These are phyloP conservation scores for Esperia sulphurella DNA, from an alignment of 2,888 invertebrate species.

Conservation along the genomic window DNA sequence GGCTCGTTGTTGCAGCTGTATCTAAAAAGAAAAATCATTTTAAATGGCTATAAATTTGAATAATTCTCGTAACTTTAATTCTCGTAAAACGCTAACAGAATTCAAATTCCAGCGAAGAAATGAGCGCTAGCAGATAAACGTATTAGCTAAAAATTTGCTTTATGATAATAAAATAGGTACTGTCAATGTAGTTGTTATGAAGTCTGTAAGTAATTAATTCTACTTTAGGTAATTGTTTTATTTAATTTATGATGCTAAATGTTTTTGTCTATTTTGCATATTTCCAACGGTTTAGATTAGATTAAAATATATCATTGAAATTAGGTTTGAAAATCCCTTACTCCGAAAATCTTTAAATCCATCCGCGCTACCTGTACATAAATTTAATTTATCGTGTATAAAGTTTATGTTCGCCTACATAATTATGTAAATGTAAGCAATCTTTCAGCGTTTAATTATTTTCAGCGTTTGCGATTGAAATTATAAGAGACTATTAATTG, in stretches of 20 bases:
- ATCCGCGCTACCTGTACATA: slow-evolving; percentile 57
- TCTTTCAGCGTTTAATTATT: slow-evolving; percentile 68
- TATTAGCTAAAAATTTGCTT: slow-evolving; percentile 42
- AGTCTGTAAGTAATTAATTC: neutral
- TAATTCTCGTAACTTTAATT: slow-evolving; percentile 61
- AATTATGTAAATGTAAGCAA: slow-evolving; percentile 66
- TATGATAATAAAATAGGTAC: neutral
- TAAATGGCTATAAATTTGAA: slow-evolving; percentile 48
- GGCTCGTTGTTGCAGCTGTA: slow-evolving; percentile 23
- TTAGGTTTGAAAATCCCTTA: neutral
- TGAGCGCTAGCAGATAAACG: slow-evolving; percentile 62
- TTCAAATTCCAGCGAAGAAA: slow-evolving; percentile 65
- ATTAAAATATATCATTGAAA: neutral
- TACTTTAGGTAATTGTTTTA: no score
- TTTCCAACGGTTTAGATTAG: neutral
- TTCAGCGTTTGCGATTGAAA: slow-evolving; percentile 51
- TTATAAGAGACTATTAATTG: slow-evolving; percentile 59
- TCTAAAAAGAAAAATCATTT: slow-evolving; percentile 38
- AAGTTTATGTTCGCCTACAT: slow-evolving; percentile 69
- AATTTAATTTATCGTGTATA: slow-evolving; percentile 68
- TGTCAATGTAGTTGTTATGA: neutral
- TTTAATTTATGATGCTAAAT: no score
- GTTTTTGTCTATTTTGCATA: no score
- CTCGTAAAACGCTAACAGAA: slow-evolving; percentile 57
- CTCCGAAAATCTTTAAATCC: slow-evolving; percentile 29